These are phyloP conservation scores for Drosophila busckii DNA, from an alignment of 1,140 invertebrate species.

Conservation along the genomic window DNA sequence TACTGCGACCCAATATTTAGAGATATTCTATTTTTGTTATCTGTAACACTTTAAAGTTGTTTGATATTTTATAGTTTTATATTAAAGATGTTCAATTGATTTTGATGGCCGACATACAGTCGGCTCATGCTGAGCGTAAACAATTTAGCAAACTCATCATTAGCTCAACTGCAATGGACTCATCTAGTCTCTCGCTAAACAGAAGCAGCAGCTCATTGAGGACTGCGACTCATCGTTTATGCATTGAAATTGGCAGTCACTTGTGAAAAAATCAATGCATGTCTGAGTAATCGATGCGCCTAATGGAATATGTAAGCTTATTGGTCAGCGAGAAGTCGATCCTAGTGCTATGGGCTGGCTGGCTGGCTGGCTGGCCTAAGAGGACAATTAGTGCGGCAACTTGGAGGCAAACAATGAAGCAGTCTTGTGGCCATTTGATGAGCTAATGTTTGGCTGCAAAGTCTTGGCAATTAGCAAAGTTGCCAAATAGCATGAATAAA, in stretches of 20 bases:
- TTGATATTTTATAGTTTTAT: no score
- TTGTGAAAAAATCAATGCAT: constrained; percentile 76
- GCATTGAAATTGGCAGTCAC: constrained; percentile 75
- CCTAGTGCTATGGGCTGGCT: background rate
- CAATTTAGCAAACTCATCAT: no score
- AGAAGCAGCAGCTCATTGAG: constrained; percentile 49
- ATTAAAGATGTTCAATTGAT: no score
- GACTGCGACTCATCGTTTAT: constrained; percentile 59
- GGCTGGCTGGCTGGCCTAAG: constrained; percentile 1
- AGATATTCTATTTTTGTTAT: no score
- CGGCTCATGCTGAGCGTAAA: no score
- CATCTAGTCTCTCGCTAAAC: background rate
- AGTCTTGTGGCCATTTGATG: constrained; percentile 61
- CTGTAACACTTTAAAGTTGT: no score
- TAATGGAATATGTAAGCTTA: constrained; percentile 77
- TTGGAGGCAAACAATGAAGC: constrained; percentile 50
- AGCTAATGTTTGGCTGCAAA: constrained; percentile 56
- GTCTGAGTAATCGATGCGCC: constrained; percentile 73
- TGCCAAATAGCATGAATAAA: constrained; percentile 69
- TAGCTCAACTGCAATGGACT: background rate
- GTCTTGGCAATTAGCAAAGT: constrained; percentile 57
- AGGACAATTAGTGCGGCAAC: constrained; percentile 59
- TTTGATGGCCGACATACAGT: no score
- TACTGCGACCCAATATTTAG: no score
- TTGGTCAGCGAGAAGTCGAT: constrained; percentile 22